Evolutionary conservation across 2,113 vertebrate species (phyloP).

Genomic region (Ptilonorhynchus violaceus): DNA sequence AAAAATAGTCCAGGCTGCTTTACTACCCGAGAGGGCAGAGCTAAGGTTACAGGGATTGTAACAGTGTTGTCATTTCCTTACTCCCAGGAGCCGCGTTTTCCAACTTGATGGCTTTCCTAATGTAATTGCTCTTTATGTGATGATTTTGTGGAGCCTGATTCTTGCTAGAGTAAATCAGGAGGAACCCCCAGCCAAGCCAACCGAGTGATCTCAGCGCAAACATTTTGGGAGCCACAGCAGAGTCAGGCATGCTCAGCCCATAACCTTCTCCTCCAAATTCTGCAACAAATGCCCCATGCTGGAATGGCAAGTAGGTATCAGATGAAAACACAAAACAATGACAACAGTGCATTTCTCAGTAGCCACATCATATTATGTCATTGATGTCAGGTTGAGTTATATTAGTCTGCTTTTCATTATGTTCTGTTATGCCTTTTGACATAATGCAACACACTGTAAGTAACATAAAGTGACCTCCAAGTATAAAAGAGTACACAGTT

Average conservation of each 20-base stretch:
- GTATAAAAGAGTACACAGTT: conserved; percentile 54
- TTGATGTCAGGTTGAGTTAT: conserved; percentile 42
- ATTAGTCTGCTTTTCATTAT: conserved; percentile 54
- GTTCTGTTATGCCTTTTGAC: conserved; percentile 60
- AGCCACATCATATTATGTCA: conserved; percentile 66
- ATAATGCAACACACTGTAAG: conserved; percentile 57
- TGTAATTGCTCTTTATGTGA: conserved; percentile 30
- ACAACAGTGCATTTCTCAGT: conserved; percentile 47
- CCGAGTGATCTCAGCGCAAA: background rate
- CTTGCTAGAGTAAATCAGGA: background rate
- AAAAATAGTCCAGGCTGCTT: conserved; percentile 13
- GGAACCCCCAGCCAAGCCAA: background rate
- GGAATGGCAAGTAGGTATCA: background rate
- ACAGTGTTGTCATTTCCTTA: conserved; percentile 1
- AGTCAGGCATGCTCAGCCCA: background rate
- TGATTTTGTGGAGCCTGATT: conserved; percentile 3
- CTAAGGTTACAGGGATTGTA: conserved; percentile 35
- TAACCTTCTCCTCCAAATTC: background rate
- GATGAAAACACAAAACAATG: conserved; percentile 30
- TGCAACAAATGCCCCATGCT: background rate
- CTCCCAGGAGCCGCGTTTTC: conserved; percentile 43
- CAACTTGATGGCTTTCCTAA: conserved; percentile 30
- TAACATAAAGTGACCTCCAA: conserved; percentile 65
- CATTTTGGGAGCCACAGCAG: background rate
- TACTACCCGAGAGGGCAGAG: conserved; percentile 33